A percentile compares a stretch with the other conserved stretches of the same genome.
These are phyloP conservation scores for Acipenser transmontanus DNA, from an alignment of 2,797 vertebrate species.

Conservation along the genomic window DNA sequence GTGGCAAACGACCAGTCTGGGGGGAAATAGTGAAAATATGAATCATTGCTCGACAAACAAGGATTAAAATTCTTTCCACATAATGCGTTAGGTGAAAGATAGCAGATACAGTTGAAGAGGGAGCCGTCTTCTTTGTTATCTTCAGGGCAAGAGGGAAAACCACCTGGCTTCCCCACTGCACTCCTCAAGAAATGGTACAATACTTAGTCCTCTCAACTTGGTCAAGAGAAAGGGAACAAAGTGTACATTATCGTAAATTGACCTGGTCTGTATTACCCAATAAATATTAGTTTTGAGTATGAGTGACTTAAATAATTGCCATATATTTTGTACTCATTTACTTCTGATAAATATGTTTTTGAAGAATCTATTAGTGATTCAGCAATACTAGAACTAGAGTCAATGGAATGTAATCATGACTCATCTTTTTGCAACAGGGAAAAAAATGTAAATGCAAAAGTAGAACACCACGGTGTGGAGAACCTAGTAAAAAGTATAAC, in stretches of 20 bases:
- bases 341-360: no score
- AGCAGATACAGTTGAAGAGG: slow-evolving; percentile 17
- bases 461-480: background rate
- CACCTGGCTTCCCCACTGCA: slow-evolving; percentile 1
- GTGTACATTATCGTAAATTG: background rate
- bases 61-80: slow-evolving; percentile 15
- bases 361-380: no score
- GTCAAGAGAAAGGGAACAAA: background rate
- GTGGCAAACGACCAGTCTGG: slow-evolving; percentile 8
- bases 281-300: no score
- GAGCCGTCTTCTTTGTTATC: background rate
- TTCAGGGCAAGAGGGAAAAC: background rate
- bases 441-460: no score
- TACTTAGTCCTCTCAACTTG: background rate
- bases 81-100: slow-evolving; percentile 22
- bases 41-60: slow-evolving; percentile 6
- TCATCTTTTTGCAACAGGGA: no score
- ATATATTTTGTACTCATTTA: no score
- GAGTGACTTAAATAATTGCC: no score
- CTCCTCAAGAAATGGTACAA: background rate
- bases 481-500: background rate
- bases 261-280: no score
- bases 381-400: no score
- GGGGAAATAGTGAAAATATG: slow-evolving; percentile 17
- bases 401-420: no score